Percentiles rank a stretch among this genome's conserved stretches.
Conservation (phyloP, 2,113 vertebrate genomes). For the Nesospiza acunhae region DNA sequence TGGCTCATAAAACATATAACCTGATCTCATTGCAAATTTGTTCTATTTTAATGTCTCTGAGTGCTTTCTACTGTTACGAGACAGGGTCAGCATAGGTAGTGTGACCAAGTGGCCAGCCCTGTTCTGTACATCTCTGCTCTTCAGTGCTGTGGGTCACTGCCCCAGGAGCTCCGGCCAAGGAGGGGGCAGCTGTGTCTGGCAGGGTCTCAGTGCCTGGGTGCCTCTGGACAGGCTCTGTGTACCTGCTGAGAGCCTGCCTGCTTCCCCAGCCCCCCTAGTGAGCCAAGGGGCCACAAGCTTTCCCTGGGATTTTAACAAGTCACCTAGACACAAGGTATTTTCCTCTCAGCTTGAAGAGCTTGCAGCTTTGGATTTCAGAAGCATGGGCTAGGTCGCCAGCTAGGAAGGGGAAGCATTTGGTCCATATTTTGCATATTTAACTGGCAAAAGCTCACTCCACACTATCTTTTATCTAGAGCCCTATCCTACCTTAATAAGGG, state of each 20-base stretch:
- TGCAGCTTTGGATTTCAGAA: background rate
- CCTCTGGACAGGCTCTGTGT: background rate
- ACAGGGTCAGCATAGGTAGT: background rate
- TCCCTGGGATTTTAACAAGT: background rate
- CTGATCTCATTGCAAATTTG: slow-evolving; percentile 43
- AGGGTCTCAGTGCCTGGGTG: background rate
- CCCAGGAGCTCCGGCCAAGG: background rate
- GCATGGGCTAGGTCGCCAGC: background rate
- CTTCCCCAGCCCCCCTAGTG: background rate
- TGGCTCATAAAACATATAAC: slow-evolving; percentile 61
- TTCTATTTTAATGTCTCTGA: slow-evolving; percentile 44
- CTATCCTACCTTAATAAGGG: background rate
- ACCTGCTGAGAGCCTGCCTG: background rate
- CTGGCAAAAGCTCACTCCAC: background rate
- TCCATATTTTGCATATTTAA: background rate
- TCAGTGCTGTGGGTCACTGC: background rate
- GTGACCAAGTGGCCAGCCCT: background rate
- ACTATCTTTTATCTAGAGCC: background rate
- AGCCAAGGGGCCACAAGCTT: background rate
- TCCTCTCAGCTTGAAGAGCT: background rate
- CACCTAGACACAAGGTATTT: background rate
- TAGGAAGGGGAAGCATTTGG: background rate
- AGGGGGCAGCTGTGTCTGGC: background rate
- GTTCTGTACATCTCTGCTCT: background rate
- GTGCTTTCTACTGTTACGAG: background rate